These are phyloP conservation scores for Tetragnatha versicolor DNA, from an alignment of 1,140 invertebrate genomes.

Conservation along the genomic window DNA sequence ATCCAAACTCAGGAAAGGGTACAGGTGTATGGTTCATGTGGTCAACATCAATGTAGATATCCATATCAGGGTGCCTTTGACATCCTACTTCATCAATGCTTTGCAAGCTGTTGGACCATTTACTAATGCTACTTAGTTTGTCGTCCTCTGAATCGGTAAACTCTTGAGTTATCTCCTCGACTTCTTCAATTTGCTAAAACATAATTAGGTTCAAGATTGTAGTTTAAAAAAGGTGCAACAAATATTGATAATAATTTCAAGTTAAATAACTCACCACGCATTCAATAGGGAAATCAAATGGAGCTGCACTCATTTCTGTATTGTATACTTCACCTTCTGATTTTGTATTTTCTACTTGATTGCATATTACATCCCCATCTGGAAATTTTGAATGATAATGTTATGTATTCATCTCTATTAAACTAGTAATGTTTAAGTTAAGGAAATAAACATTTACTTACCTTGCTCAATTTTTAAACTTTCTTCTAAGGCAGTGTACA, in stretches of 20 bases:
- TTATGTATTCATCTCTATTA: too few species aligned
- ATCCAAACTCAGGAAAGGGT: conserved; percentile 76
- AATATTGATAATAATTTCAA: not conserved
- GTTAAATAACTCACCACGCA: conserved; percentile 18
- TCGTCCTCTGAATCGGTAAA: conserved; percentile 55
- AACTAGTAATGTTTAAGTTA: too few species aligned
- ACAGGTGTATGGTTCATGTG: conserved; percentile 58
- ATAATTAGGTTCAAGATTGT: not conserved
- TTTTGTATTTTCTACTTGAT: not conserved
- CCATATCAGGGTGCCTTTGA: conserved; percentile 5
- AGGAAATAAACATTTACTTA: not conserved
- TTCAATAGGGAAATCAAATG: conserved; percentile 47
- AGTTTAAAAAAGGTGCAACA: not conserved
- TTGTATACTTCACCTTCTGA: conserved; percentile 5
- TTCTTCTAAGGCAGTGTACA: not conserved
- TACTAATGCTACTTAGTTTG: conserved; percentile 46
- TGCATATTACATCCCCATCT: not conserved
- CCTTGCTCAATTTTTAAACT: not conserved
- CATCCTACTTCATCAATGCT: conserved; percentile 25
- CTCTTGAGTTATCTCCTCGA: conserved; percentile 55
- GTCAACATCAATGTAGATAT: conserved; percentile 18
- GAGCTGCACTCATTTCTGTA: not conserved
- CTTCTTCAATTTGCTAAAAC: conserved; percentile 49
- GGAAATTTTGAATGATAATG: too few species aligned
- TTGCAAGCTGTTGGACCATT: conserved; percentile 35